Percentiles rank a stretch among this genome's conserved stretches.
Evolutionary conservation across 2,797 vertebrate species (phyloP).

Genomic region (Pipistrellus pygmaeus): DNA sequence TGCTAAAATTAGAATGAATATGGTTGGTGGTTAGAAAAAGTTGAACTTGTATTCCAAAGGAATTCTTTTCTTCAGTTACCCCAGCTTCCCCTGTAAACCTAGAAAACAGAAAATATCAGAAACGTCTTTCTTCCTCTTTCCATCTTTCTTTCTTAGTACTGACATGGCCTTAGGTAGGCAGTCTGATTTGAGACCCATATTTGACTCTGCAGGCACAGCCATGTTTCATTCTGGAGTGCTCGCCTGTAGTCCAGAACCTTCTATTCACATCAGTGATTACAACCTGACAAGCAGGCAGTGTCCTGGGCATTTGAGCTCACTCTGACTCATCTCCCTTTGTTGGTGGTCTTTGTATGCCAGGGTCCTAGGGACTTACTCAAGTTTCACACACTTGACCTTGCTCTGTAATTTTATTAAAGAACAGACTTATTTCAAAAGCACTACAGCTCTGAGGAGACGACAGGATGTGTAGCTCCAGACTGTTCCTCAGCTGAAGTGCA

Average conservation of each 20-base stretch:
- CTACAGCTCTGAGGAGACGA: neutral
- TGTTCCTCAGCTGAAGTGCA: no score
- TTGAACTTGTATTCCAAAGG: conserved; percentile 33
- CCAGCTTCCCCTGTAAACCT: neutral
- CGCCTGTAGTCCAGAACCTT: neutral
- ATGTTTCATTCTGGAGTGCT: accelerated
- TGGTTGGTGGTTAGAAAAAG: conserved; percentile 51
- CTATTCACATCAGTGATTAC: neutral
- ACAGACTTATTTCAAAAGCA: neutral
- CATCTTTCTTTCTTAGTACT: neutral
- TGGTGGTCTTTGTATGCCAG: neutral
- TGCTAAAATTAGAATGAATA: conserved; percentile 64
- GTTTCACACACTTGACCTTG: neutral
- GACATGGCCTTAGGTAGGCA: accelerated
- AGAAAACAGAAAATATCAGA: neutral
- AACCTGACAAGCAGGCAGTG: accelerated
- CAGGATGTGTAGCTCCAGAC: accelerated
- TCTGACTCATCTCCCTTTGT: neutral
- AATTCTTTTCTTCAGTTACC: neutral
- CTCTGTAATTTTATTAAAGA: neutral
- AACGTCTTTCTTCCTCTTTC: neutral
- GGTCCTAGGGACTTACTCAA: neutral
- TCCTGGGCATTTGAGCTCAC: neutral
- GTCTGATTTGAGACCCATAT: neutral
- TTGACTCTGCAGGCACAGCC: neutral